Conservation (phyloP, 2,113 vertebrate genomes). For the Megaleporinus macrocephalus region DNA sequence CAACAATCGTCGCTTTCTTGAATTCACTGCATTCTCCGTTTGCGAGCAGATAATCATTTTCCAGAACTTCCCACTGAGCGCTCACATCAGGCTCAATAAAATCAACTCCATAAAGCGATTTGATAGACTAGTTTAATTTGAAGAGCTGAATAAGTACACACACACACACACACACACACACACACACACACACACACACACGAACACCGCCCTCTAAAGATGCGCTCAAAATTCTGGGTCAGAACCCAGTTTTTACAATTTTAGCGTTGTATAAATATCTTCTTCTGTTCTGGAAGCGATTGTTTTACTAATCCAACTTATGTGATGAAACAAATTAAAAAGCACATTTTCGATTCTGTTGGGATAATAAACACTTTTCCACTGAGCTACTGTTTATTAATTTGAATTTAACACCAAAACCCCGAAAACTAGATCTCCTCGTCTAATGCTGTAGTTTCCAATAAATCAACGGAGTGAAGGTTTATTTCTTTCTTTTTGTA, state of each 20-base stretch:
- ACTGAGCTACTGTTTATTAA: not conserved
- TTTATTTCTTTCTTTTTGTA: too few relatives aligned
- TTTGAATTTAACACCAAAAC: too few relatives aligned
- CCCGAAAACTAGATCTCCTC: too few relatives aligned
- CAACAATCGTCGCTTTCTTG: not conserved
- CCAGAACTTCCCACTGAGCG: not conserved
- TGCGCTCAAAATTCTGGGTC: not conserved
- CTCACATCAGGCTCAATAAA: not conserved
- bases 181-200: not conserved
- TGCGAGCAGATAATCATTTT: not conserved
- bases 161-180: not conserved
- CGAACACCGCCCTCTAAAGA: not conserved
- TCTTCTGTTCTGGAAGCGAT: too few relatives aligned
- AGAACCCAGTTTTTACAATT: not conserved
- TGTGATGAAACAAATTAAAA: too few relatives aligned
- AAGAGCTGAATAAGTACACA: not conserved
- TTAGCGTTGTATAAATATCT: not conserved
- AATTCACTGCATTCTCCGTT: not conserved
- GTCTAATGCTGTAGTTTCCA: too few relatives aligned
- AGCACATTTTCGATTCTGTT: too few relatives aligned
- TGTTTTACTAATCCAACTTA: too few relatives aligned
- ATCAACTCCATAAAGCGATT: not conserved
- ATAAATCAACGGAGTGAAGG: too few relatives aligned
- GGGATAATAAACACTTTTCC: not conserved
- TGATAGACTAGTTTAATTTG: not conserved